A percentile compares a stretch with the other conserved stretches of the same genome.
Evolutionary conservation across 2,888 invertebrate genomes (phyloP).

Genomic region (Brenthis ino): DNA sequence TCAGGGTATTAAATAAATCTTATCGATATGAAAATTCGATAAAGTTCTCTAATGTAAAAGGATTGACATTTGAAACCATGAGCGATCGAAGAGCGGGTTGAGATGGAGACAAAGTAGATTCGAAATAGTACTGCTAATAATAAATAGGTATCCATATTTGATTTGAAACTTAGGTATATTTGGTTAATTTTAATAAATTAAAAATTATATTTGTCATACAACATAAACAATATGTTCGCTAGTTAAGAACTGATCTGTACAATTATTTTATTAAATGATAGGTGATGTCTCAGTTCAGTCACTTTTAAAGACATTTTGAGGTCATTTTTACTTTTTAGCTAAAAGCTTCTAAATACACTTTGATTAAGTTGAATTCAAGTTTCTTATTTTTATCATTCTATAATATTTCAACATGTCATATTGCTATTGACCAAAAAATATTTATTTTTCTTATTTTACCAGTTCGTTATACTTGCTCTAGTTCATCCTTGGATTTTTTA

Average conservation of each 20-base stretch:
- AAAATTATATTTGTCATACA: background rate
- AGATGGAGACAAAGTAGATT: constrained; percentile 70
- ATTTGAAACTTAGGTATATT: background rate
- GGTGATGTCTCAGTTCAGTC: no score
- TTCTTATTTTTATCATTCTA: no score
- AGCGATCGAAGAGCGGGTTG: constrained; percentile 74
- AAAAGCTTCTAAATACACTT: no score
- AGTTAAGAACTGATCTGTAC: background rate
- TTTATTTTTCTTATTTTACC: no score
- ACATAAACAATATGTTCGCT: background rate
- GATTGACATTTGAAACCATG: constrained; percentile 76
- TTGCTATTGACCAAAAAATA: no score
- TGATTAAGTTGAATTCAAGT: no score
- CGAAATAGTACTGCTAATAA: constrained; percentile 64
- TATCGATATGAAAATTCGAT: constrained; percentile 16
- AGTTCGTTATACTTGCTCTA: no score
- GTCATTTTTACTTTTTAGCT: no score
- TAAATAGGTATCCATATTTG: constrained; percentile 54
- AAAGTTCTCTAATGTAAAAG: constrained; percentile 68
- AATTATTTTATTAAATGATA: background rate
- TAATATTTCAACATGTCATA: no score
- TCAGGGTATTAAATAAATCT: background rate
- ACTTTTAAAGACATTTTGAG: no score
- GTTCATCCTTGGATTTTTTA: no score
- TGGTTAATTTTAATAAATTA: background rate